Conservation (phyloP, 1,140 invertebrate species). For the Berghia stephanieae region DNA sequence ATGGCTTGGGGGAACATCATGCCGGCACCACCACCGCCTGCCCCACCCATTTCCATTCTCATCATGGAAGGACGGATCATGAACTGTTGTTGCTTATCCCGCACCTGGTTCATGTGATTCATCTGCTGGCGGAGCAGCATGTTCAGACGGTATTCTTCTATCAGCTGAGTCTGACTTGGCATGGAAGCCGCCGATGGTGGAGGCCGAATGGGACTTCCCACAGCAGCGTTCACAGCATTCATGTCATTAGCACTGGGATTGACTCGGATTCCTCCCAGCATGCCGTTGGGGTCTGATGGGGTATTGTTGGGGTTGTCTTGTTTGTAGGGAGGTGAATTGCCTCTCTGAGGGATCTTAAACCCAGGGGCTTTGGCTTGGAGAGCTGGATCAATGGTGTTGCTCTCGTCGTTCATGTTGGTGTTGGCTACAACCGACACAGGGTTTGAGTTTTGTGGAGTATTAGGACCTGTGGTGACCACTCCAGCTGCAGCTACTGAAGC, state of each 20-base stretch:
- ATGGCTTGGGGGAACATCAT: slow-evolving; percentile 25
- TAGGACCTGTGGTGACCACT: slow-evolving; percentile 62
- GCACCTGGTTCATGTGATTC: background rate
- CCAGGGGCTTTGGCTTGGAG: slow-evolving; percentile 65
- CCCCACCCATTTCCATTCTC: too few species aligned
- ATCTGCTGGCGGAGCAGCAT: background rate
- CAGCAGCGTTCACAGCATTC: background rate
- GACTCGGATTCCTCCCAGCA: background rate
- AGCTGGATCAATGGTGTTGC: slow-evolving; percentile 68
- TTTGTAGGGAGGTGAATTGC: slow-evolving; percentile 44
- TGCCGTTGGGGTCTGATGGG: too few species aligned
- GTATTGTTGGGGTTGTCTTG: background rate
- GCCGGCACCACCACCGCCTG: background rate
- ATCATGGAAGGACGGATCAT: slow-evolving; percentile 13
- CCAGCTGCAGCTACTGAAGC: slow-evolving; percentile 77
- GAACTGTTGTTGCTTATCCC: background rate
- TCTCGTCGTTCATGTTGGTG: too few species aligned
- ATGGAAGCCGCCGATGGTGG: background rate
- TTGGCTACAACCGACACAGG: slow-evolving; percentile 67
- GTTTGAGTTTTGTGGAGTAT: slow-evolving; percentile 38
- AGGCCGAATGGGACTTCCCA: background rate
- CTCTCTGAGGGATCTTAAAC: slow-evolving; percentile 45
- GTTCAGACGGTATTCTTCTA: background rate
- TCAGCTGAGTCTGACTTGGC: too few species aligned
- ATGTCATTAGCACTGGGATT: background rate